A percentile compares a stretch with the other conserved stretches of the same genome.
These are phyloP conservation scores for Platichthys stellatus DNA, from an alignment of 2,113 vertebrate species.

Conservation along the genomic window DNA sequence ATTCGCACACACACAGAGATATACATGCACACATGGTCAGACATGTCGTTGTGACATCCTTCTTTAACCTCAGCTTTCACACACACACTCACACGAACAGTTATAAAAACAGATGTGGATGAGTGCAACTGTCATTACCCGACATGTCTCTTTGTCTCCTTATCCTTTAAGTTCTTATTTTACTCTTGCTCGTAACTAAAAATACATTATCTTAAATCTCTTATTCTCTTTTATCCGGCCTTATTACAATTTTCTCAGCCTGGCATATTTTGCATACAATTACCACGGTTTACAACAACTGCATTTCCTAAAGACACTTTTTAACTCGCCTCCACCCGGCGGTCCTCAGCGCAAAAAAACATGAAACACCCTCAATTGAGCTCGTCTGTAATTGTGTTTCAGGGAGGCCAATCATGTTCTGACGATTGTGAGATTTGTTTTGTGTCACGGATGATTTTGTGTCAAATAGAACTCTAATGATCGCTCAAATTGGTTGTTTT, in stretches of 20 bases:
- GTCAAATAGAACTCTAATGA: slow-evolving; percentile 80
- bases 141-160: slow-evolving; percentile 49
- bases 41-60: slow-evolving; percentile 73
- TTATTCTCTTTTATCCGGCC: slow-evolving; percentile 59
- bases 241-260: slow-evolving; percentile 56
- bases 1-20: background rate
- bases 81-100: slow-evolving; percentile 21
- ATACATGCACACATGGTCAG: slow-evolving; percentile 55
- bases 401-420: slow-evolving; percentile 67
- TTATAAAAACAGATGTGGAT: slow-evolving; percentile 63
- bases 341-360: slow-evolving; percentile 60
- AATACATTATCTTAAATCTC: slow-evolving; percentile 65
- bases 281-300: slow-evolving; percentile 50
- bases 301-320: slow-evolving; percentile 49
- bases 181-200: slow-evolving; percentile 53
- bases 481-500: slow-evolving; percentile 81
- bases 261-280: slow-evolving; percentile 65
- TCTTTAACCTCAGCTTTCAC: slow-evolving; percentile 57
- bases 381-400: slow-evolving; percentile 75
- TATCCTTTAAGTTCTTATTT: slow-evolving; percentile 62
- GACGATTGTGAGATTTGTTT: slow-evolving; percentile 77
- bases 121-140: slow-evolving; percentile 66
- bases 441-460: slow-evolving; percentile 80
- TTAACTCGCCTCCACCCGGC: slow-evolving; percentile 58
- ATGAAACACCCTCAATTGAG: slow-evolving; percentile 66